Conservation (phyloP, 64 coral and sea anemone species). For the Cladopsammia gracilis region DNA sequence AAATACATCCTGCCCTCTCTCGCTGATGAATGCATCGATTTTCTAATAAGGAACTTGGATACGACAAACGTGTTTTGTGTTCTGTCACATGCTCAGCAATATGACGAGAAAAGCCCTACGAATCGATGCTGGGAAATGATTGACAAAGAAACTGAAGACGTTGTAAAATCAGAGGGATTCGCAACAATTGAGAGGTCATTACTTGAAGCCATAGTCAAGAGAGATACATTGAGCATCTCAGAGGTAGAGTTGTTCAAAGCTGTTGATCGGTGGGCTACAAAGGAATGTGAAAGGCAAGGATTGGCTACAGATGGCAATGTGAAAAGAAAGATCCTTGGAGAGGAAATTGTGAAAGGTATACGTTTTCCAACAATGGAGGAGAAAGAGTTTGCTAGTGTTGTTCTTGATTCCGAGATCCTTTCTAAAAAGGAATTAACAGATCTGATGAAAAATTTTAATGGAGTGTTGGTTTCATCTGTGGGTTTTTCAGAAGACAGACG, state of each 20-base stretch:
- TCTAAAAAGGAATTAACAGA: slow-evolving; percentile 17
- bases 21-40: slow-evolving; percentile 20
- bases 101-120: slow-evolving; percentile 17
- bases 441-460: neutral
- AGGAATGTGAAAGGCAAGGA: neutral
- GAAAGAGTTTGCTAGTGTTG: slow-evolving; percentile 13
- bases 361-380: slow-evolving; percentile 43
- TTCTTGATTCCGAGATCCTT: slow-evolving; percentile 12
- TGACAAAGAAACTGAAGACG: slow-evolving; percentile 39
- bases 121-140: slow-evolving; percentile 34
- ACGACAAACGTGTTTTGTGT: slow-evolving; percentile 20
- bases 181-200: neutral
- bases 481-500: neutral
- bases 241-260: slow-evolving; percentile 16
- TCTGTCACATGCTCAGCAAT: slow-evolving; percentile 24
- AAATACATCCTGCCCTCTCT: slow-evolving; percentile 59
- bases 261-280: slow-evolving; percentile 5
- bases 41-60: slow-evolving; percentile 3
- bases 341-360: slow-evolving; percentile 39
- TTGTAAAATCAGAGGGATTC: slow-evolving; percentile 21
- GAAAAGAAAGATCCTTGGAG: slow-evolving; percentile 12
- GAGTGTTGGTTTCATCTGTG: neutral
- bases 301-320: neutral
- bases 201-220: neutral
- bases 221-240: neutral